Evolutionary conservation across 2,113 vertebrate species (phyloP).

Genomic region (Mobula hypostoma): DNA sequence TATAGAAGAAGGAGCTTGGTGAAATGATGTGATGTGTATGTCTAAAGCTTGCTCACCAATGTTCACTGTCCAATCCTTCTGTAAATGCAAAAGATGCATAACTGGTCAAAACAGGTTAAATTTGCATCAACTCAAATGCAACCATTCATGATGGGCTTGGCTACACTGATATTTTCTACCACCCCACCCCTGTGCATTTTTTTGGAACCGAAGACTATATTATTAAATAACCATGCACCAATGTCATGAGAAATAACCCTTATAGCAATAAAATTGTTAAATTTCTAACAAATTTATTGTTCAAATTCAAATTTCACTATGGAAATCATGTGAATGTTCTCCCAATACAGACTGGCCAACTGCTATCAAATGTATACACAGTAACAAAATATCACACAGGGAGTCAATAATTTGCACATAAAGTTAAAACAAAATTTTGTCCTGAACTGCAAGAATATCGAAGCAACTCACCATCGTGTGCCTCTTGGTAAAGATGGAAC

Average conservation of each 20-base stretch:
- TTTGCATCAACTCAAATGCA: neutral
- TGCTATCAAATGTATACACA: neutral
- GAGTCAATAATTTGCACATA: too few species aligned
- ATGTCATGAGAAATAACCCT: neutral
- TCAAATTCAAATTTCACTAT: neutral
- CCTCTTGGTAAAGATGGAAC: too few species aligned
- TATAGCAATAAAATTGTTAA: neutral
- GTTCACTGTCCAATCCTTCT: conserved; percentile 89
- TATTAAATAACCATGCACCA: neutral
- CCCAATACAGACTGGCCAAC: too few species aligned
- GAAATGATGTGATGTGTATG: conserved; percentile 67
- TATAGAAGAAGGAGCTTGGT: conserved; percentile 67
- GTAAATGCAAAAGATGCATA: conserved; percentile 44
- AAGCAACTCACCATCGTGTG: too few species aligned
- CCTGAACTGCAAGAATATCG: too few species aligned
- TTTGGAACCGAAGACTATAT: too few species aligned
- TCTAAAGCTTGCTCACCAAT: conserved; percentile 89
- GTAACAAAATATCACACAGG: neutral
- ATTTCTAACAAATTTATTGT: neutral
- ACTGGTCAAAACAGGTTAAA: neutral
- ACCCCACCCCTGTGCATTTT: neutral
- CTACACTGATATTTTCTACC: neutral
- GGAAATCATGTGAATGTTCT: too few species aligned
- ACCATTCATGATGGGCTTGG: neutral
- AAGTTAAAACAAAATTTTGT: too few species aligned